Conservation (phyloP, 2,113 vertebrate species). For the Anhinga rufa region DNA sequence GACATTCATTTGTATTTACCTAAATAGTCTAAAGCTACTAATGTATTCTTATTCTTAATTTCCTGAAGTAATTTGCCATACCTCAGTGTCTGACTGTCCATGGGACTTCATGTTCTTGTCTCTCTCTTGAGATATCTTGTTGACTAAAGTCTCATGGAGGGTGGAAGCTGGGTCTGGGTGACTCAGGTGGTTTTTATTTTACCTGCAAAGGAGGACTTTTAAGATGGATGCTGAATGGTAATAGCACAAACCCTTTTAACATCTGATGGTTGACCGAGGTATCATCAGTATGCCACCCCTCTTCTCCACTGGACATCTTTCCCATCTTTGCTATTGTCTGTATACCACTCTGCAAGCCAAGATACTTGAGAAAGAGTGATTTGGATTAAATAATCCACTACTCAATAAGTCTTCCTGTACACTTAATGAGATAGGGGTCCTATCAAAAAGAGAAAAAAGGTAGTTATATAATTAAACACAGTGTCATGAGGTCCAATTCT, state of each 20-base stretch:
- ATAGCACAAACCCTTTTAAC: neutral
- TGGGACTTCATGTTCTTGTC: neutral
- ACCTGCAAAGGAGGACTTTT: neutral
- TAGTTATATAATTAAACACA: neutral
- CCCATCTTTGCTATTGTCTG: neutral
- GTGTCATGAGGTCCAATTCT: neutral
- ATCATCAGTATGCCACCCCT: neutral
- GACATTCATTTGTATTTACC: neutral
- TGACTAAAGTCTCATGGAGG: neutral
- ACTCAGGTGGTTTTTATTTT: neutral
- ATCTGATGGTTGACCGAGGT: neutral
- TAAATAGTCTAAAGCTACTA: neutral
- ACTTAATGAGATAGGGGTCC: neutral
- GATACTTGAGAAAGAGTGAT: neutral
- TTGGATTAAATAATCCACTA: neutral
- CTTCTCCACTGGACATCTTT: neutral
- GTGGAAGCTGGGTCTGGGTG: neutral
- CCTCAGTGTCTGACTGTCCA: neutral
- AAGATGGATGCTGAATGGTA: neutral
- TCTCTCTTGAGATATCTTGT: neutral
- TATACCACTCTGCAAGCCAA: neutral
- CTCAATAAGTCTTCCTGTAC: neutral
- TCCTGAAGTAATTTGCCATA: neutral
- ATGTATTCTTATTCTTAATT: neutral
- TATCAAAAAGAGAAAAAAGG: neutral